Evolutionary conservation across 1,140 invertebrate genomes (phyloP), one percentile per base, ranked within the genome.

Genomic region (Homalodisca vitripennis): DNA sequence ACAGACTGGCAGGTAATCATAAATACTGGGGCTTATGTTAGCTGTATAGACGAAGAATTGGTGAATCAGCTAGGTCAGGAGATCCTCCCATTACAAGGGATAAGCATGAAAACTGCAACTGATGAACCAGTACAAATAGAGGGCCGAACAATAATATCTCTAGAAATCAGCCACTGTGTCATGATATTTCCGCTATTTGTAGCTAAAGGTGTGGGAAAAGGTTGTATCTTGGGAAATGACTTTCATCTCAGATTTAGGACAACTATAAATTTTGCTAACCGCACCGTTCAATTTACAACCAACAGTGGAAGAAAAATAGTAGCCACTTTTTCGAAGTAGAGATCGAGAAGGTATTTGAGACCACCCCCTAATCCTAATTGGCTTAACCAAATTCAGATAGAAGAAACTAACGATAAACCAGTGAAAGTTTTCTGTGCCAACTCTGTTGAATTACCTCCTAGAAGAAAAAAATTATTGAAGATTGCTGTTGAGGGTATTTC

Each of bases 21-120:
- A 24, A 26, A 60, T 24, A 60, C 55, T 26, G 55, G 55, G 29
- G 55, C 55, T 22, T 60, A 26, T 24, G 55, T 60, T 10, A 60
- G 55, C 24, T 60, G 55, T 30, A 60, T 60, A 14, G 55, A 60
- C 29, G 55, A 60, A 24, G 29, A 26, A 29, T 30, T 60, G 55
- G 24, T 60, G 17, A 41, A 17, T 17, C 48, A 53, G 20, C 12
- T 12, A 12, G 48, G 48, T 3, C 12, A 22, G 20, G 22, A 22
- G 6, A 22, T 17, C 10, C 6, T 53, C 6, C 6, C 3, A 6
- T 6, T 53, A 22, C 20, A 22, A 12, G 20, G 20, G 20, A 20
- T 53, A 3, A 22, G 20, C 20, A 53, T 53, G 48, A 53, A 22
- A 22, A 53, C 48, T 3, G 48, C 48, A 14, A 53, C 48, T 3